These are phyloP conservation scores for Sebastiscus albofasciatus DNA, from an alignment of 2,797 vertebrate genomes.

Conservation along the genomic window DNA sequence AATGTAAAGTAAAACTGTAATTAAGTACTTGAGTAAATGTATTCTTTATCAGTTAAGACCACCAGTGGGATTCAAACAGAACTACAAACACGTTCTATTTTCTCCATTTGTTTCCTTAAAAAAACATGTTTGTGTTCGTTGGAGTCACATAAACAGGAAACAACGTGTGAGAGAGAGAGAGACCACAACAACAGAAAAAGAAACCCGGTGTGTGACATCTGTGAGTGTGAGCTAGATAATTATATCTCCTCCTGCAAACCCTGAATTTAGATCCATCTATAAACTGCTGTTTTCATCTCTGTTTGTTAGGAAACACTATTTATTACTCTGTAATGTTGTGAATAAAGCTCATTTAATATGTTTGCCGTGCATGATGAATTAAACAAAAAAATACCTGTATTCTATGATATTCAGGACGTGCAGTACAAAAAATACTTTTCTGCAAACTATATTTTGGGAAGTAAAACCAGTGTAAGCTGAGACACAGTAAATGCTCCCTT, in stretches of 20 bases:
- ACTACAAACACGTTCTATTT: neutral
- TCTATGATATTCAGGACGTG: neutral
- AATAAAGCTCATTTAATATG: neutral
- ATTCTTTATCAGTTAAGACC: neutral
- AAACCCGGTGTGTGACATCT: neutral
- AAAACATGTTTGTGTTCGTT: slow-evolving; percentile 4
- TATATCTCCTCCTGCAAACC: neutral
- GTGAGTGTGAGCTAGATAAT: neutral
- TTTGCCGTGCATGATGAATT: neutral
- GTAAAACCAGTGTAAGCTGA: neutral
- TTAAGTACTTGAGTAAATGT: neutral
- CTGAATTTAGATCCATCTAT: neutral
- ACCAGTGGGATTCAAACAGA: neutral
- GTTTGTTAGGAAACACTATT: neutral
- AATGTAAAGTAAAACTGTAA: neutral
- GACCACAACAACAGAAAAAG: neutral
- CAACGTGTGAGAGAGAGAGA: neutral
- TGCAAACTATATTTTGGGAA: fast-evolving
- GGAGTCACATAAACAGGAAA: slow-evolving; percentile 35
- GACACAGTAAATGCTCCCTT: neutral
- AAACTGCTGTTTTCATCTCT: neutral
- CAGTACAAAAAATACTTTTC: neutral
- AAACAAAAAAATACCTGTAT: neutral
- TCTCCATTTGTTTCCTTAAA: neutral
- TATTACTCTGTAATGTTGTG: neutral